Conservation (phyloP, 2,888 invertebrate genomes). For the Diarsia mendica region DNA sequence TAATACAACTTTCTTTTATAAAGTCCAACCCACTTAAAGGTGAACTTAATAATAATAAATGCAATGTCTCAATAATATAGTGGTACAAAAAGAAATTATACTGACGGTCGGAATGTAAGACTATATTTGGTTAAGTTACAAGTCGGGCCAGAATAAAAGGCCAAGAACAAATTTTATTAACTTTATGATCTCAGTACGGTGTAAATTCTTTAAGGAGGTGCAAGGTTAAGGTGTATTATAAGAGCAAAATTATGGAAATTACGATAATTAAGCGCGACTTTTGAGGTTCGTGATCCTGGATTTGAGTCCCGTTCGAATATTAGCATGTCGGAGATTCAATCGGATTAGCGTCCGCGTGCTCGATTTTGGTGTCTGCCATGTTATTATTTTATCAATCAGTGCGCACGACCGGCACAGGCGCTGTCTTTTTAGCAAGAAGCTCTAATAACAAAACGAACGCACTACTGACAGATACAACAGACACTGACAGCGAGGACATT, state of each 20-base stretch:
- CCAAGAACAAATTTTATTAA: not conserved
- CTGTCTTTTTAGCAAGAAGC: too few relatives aligned
- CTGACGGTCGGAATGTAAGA: not conserved
- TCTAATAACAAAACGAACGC: too few relatives aligned
- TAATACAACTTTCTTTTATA: constrained; percentile 51
- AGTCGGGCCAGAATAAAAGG: constrained; percentile 30
- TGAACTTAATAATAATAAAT: constrained; percentile 33
- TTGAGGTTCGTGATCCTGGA: not conserved
- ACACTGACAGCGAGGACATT: too few relatives aligned
- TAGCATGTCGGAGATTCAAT: too few relatives aligned
- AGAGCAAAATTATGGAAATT: not conserved
- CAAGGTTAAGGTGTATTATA: not conserved
- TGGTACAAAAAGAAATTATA: constrained; percentile 38
- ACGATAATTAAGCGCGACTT: not conserved
- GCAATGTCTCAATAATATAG: constrained; percentile 28
- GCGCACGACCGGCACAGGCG: too few relatives aligned
- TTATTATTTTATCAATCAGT: too few relatives aligned
- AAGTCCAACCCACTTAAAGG: constrained; percentile 25
- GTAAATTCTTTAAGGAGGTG: not conserved
- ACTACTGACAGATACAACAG: too few relatives aligned
- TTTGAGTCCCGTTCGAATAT: not conserved
- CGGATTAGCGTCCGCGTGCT: too few relatives aligned
- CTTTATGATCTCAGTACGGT: not conserved
- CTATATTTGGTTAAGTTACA: constrained; percentile 24
- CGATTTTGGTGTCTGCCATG: too few relatives aligned